Conservation (phyloP, 2,888 invertebrate species). For the Nomada hirtipes region DNA sequence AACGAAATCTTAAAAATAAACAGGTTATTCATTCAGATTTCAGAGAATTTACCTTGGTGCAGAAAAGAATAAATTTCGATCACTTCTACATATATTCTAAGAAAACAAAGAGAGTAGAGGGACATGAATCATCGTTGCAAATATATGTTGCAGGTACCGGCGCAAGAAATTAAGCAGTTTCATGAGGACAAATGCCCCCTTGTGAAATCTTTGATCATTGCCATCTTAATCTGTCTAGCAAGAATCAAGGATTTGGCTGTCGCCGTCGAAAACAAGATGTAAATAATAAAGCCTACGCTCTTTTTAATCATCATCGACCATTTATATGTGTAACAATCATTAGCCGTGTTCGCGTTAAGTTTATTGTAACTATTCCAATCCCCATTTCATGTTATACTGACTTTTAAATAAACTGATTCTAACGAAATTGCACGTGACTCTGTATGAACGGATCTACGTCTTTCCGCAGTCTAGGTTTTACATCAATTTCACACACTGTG, state of each 20-base stretch:
- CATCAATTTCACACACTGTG: no score
- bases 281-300: conserved; percentile 9
- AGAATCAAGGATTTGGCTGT: neutral
- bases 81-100: neutral
- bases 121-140: conserved; percentile 2
- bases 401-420: neutral
- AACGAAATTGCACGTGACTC: no score
- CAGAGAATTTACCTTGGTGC: neutral
- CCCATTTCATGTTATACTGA: neutral
- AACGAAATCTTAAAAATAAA: neutral
- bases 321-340: neutral
- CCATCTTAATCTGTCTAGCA: neutral
- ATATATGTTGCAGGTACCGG: conserved; percentile 10
- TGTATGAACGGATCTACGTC: neutral
- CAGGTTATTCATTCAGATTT: neutral
- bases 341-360: neutral
- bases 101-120: neutral
- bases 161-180: neutral
- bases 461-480: neutral
- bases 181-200: neutral
- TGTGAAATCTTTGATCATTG: neutral
- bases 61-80: neutral
- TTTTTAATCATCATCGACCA: neutral
- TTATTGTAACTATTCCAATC: no score
- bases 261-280: neutral